Evolutionary conservation across 1,140 invertebrate species (phyloP).

Genomic region (Drosophila trapezifrons): DNA sequence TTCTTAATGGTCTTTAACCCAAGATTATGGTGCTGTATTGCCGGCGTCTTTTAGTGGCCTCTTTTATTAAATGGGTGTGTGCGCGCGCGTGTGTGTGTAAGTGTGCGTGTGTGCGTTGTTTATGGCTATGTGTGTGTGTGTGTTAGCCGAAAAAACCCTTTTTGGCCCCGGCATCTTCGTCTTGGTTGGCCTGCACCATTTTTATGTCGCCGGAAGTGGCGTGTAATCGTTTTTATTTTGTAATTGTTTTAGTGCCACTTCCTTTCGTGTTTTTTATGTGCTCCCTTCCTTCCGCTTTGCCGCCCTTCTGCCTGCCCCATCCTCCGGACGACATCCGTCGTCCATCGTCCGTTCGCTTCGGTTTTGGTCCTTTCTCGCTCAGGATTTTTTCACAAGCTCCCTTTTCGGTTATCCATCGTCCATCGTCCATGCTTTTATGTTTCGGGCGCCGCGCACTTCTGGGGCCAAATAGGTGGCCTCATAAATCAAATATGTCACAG

Average conservation of each 20-base stretch:
- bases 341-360: slow-evolving; percentile 30
- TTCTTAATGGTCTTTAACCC: slow-evolving; percentile 83
- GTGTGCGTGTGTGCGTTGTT: slow-evolving; percentile 9
- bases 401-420: slow-evolving; percentile 54
- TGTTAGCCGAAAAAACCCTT: slow-evolving; percentile 59
- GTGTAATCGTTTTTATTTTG: slow-evolving; percentile 83
- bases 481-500: slow-evolving; percentile 83
- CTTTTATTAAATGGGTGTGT: slow-evolving; percentile 74
- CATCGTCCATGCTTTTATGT: slow-evolving; percentile 53
- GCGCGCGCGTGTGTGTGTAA: slow-evolving; percentile 13
- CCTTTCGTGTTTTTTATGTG: slow-evolving; percentile 81
- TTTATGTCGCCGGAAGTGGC: slow-evolving; percentile 82
- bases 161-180: slow-evolving; percentile 47
- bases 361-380: slow-evolving; percentile 42
- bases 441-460: slow-evolving; percentile 61
- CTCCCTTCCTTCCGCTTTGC: slow-evolving; percentile 39
- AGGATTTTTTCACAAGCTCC: slow-evolving; percentile 46
- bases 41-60: slow-evolving; percentile 76
- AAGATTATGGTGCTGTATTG: slow-evolving; percentile 81
- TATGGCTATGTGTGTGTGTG: slow-evolving; percentile 19
- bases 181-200: slow-evolving; percentile 60
- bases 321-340: slow-evolving; percentile 17
- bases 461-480: slow-evolving; percentile 81
- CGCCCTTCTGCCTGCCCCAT: slow-evolving; percentile 28
- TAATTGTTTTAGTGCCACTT: slow-evolving; percentile 83